Percentiles rank a stretch among this genome's conserved stretches.
These are phyloP conservation scores for Euglossa dilemma DNA, from an alignment of 1,140 invertebrate genomes.

Conservation along the genomic window DNA sequence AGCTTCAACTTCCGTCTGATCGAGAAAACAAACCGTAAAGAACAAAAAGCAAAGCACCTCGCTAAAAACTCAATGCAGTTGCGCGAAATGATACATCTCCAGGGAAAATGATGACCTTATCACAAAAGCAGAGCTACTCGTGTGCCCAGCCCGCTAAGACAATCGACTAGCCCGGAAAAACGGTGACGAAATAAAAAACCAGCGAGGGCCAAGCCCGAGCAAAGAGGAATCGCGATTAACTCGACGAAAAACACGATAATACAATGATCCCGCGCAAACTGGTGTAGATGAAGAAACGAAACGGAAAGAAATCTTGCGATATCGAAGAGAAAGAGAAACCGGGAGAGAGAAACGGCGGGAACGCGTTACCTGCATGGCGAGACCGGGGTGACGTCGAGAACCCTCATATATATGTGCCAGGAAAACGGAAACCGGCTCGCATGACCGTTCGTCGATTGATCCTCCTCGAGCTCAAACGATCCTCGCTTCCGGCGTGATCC, in stretches of 20 bases:
- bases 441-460: not conserved
- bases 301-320: too few relatives aligned
- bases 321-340: too few relatives aligned
- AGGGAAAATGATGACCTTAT: not conserved
- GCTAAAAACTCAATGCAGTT: too few relatives aligned
- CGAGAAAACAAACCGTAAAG: too few relatives aligned
- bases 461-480: not conserved
- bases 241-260: too few relatives aligned
- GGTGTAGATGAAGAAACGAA: too few relatives aligned
- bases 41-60: too few relatives aligned
- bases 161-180: not conserved
- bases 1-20: too few relatives aligned
- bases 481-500: not conserved
- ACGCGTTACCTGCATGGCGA: not conserved
- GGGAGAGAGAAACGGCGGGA: constrained; percentile 23
- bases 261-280: not conserved
- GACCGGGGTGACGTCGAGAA: not conserved
- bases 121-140: not conserved
- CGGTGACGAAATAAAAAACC: not conserved
- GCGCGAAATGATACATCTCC: not conserved
- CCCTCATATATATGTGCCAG: not conserved
- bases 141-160: not conserved
- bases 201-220: not conserved
- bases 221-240: not conserved
- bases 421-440: not conserved